These are phyloP conservation scores for Tetramorium simillimum DNA, from an alignment of 1,140 invertebrate genomes.

Conservation along the genomic window DNA sequence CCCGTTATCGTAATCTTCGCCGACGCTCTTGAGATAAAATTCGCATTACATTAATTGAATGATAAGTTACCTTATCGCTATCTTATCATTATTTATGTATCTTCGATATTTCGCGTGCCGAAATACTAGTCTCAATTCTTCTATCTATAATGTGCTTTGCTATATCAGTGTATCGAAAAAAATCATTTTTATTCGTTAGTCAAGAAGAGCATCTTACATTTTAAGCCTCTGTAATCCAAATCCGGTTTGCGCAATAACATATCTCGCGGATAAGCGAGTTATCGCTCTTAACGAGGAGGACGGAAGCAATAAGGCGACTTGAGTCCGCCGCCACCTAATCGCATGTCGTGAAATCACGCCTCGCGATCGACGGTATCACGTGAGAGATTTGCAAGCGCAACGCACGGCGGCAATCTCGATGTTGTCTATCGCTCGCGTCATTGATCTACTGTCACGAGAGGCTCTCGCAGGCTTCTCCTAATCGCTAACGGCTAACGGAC, in stretches of 20 bases:
- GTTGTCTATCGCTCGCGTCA: not conserved
- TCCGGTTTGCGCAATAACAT: constrained; percentile 19
- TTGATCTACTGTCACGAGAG: constrained; percentile 8
- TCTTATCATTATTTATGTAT: not conserved
- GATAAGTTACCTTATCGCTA: no score
- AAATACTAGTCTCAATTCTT: not conserved
- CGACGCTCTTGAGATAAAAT: not conserved
- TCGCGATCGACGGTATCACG: constrained; percentile 19
- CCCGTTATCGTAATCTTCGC: not conserved
- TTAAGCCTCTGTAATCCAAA: not conserved
- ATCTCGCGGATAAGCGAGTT: not conserved
- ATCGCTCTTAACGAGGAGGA: constrained; percentile 20
- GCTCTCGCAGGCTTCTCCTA: not conserved
- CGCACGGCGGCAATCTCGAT: not conserved
- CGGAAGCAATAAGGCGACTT: constrained; percentile 23
- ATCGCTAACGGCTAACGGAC: not conserved
- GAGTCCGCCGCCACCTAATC: not conserved
- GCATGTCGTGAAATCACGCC: constrained; percentile 10
- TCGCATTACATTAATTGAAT: not conserved
- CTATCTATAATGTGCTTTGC: not conserved
- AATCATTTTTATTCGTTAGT: not conserved
- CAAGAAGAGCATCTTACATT: not conserved
- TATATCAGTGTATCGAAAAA: not conserved
- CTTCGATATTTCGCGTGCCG: not conserved
- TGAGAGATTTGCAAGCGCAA: not conserved